Conservation (phyloP, 2,797 vertebrate species). For the Arnoldichthys spilopterus region DNA sequence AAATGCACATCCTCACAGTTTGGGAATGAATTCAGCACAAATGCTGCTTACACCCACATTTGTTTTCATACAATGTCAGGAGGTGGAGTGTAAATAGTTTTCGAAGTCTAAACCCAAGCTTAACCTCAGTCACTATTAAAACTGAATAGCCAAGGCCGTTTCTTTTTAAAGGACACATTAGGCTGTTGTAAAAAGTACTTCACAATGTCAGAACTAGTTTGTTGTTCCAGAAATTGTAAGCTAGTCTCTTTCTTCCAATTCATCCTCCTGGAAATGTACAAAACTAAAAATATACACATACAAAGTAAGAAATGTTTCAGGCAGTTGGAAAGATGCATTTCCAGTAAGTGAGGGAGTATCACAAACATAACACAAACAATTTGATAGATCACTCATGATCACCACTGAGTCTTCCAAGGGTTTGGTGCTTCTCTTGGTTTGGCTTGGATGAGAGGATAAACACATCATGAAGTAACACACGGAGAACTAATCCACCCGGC, state of each 20-base stretch:
- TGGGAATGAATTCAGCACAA: not conserved
- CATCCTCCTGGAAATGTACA: not conserved
- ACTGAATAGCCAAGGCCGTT: no score
- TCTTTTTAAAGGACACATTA: no score
- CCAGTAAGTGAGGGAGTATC: not conserved
- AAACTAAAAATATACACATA: not conserved
- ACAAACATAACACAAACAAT: no score
- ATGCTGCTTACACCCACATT: not conserved
- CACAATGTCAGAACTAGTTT: not conserved
- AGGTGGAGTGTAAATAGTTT: not conserved
- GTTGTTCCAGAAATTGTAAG: not conserved
- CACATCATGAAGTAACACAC: conserved; percentile 54
- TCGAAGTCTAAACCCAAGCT: not conserved
- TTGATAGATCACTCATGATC: not conserved
- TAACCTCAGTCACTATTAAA: no score
- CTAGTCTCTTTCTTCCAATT: not conserved
- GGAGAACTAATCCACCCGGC: conserved; percentile 57
- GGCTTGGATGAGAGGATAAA: conserved; percentile 56
- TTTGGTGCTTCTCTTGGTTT: conserved; percentile 21
- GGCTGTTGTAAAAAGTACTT: no score
- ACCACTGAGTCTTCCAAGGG: not conserved
- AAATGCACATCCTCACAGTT: not conserved
- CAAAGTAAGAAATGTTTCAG: not conserved
- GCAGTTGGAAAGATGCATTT: not conserved
- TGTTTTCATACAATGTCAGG: not conserved